Evolutionary conservation across 2,888 invertebrate genomes (phyloP).

Genomic region (Acanthococcus lagerstroemiae): DNA sequence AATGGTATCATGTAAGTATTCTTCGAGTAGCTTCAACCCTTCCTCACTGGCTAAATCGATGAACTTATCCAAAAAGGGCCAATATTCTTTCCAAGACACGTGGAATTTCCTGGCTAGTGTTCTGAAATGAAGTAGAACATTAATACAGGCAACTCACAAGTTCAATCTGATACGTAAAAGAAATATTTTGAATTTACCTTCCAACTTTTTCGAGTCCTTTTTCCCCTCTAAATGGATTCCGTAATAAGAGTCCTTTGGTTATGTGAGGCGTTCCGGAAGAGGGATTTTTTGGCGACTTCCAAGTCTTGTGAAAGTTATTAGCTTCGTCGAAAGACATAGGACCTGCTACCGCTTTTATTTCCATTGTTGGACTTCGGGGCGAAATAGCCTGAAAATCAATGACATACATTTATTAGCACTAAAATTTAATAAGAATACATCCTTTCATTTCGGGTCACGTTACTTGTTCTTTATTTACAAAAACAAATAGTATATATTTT

Average conservation of each 20-base stretch:
- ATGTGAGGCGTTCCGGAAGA: slow-evolving; percentile 1
- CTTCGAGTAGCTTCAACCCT: slow-evolving; percentile 65
- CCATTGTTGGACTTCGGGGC: slow-evolving; percentile 54
- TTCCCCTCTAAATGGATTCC: slow-evolving; percentile 51
- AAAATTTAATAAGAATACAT: not conserved
- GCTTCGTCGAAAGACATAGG: slow-evolving; percentile 75
- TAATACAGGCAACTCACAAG: not conserved
- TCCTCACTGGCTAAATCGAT: slow-evolving; percentile 62
- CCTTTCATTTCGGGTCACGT: not conserved
- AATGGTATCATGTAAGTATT: slow-evolving; percentile 54
- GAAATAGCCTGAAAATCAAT: slow-evolving; percentile 1
- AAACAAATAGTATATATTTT: no score
- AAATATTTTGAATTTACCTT: slow-evolving; percentile 43
- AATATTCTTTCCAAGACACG: slow-evolving; percentile 81
- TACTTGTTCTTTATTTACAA: not conserved
- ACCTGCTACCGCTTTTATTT: slow-evolving; percentile 80
- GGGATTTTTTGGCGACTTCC: slow-evolving; percentile 47
- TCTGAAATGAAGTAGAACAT: slow-evolving; percentile 42
- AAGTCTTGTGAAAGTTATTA: slow-evolving; percentile 58
- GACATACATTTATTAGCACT: not conserved
- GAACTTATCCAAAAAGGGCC: slow-evolving; percentile 78
- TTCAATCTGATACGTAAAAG: not conserved
- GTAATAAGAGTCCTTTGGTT: slow-evolving; percentile 10
- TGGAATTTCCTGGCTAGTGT: slow-evolving; percentile 59
- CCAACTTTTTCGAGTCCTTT: slow-evolving; percentile 85